Evolutionary conservation across 2,888 invertebrate genomes (phyloP), one percentile per base, ranked within the genome.

Genomic region (Trichopria drosophilae): DNA sequence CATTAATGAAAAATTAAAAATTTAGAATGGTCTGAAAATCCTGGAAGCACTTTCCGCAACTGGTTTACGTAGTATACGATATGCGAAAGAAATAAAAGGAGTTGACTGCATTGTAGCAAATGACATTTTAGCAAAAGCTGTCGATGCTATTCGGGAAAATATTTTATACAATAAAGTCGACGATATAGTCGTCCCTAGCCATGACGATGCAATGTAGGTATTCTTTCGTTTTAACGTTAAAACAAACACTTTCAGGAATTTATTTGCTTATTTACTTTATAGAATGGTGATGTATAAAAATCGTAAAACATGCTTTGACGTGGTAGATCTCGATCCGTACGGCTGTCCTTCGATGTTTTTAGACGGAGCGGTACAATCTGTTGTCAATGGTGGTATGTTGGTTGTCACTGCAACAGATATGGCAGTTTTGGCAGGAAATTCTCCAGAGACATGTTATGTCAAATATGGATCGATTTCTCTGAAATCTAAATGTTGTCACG

Each of bases 391-490:
- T 10, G 98, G 98, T 0, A 71, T 99, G 19, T 76, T 99, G 22
- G 82, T 97, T 62, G 86, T 99, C 0, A 99, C 99, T 0, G 97
- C 96, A 19, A 99, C 99, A 0, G 99, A 99, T 74, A 93, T 96
- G 91, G 93, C 89, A 0, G 89, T 97, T 0, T 76, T 99, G 35
- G 96, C 96, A 49, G 99, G 99, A 0, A 97, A 96, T 77, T 84
- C 90, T 0, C 90, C 94, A 0, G 98, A 99, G 77, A 91, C 96
- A 0, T 97, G 97, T 72, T 84, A 86, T 64, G 83, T 85, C 6
- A 97, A 96, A 79, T 99, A 99, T 72, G 97, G 97, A 0, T 85
- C 95, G 1, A 79, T 95, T 48, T 90, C 97, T 1, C 75, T 97
- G 34, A 86, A 87, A 66, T 85, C 86, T 10, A 91, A 89, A 69